Evolutionary conservation across 2,113 vertebrate genomes (phyloP).

Genomic region (Rafetus swinhoei): DNA sequence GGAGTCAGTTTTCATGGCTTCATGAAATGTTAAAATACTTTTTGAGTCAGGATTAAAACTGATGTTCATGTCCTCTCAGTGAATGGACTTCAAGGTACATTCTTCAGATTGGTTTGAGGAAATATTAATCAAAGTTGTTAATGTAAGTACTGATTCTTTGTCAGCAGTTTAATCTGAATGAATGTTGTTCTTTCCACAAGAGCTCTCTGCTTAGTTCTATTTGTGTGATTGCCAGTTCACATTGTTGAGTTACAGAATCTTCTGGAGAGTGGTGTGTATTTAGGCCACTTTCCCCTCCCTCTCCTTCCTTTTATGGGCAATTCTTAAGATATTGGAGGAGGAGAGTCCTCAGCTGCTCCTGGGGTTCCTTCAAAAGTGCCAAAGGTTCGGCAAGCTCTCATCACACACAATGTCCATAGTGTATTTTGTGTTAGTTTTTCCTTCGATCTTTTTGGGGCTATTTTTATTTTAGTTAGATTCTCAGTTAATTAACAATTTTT

Average conservation of each 20-base stretch:
- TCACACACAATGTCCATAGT: not conserved
- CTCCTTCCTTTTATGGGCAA: not conserved
- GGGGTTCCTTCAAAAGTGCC: not conserved
- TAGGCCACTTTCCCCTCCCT: accelerated
- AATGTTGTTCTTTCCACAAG: not conserved
- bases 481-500: not conserved
- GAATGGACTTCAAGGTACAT: not conserved
- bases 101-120: not conserved
- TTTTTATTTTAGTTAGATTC: not conserved
- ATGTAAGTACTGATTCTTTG: not conserved
- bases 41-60: not conserved
- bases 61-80: not conserved
- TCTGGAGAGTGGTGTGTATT: not conserved
- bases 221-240: not conserved
- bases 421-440: not conserved
- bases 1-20: not conserved
- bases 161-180: not conserved
- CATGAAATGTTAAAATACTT: not conserved
- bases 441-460: not conserved
- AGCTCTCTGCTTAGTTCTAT: not conserved
- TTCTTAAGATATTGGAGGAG: not conserved
- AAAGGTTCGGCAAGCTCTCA: not conserved
- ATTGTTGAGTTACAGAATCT: not conserved
- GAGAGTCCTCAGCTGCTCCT: not conserved
- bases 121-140: not conserved